Evolutionary conservation across 2,113 vertebrate species (phyloP), one percentile per base, ranked within the genome.

Genomic region (Planiliza haematocheilus): DNA sequence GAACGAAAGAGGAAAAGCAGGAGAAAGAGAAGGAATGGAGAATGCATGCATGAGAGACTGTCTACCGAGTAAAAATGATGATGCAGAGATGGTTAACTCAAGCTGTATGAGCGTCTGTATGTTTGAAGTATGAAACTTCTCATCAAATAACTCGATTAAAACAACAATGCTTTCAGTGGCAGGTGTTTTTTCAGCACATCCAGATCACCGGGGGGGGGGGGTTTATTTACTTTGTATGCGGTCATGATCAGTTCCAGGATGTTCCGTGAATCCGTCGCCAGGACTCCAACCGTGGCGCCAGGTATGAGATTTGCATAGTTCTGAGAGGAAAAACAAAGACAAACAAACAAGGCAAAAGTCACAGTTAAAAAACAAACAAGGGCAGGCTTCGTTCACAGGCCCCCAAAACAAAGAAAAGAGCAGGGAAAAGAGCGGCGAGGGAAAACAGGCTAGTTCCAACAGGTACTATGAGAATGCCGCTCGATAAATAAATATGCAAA

Each of bases 291-390:
- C 0, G 96, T 98, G 67, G 98, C 97, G 37, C 98, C 98, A 86
- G 98, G 97, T 91, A 99, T 99, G 73, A 99, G 90, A 64, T 95
- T 91, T 60, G 97, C 97, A 81, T 99, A 99, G 77, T 95, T 97
- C 98, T 99, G 74, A 38, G n/a, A 66, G 87, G 83, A 78, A 41
- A 38, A 64, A 42, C 48, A 76, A 55, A 13, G 17, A 80, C 37
- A 37, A 52, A 74, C 43, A 59, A n/a, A n/a, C n/a, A n/a, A n/a
- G n/a, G 12, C 20, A 62, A 30, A 59, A 64, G 16, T 61, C n/a
- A 68, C 7, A 38, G 48, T 61, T 10, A 65, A 18, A 74, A 49
- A 85, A 65, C 21, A 74, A 49, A 85, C 56, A 42, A 34, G 7
- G 46, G 38, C n/a, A 30, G 59, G 50, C 41, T 58, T 48, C 37